Base-by-base conservation (phyloP, 2,113 vertebrate genomes). In the Dendropsophus ebraccatus region DNA sequence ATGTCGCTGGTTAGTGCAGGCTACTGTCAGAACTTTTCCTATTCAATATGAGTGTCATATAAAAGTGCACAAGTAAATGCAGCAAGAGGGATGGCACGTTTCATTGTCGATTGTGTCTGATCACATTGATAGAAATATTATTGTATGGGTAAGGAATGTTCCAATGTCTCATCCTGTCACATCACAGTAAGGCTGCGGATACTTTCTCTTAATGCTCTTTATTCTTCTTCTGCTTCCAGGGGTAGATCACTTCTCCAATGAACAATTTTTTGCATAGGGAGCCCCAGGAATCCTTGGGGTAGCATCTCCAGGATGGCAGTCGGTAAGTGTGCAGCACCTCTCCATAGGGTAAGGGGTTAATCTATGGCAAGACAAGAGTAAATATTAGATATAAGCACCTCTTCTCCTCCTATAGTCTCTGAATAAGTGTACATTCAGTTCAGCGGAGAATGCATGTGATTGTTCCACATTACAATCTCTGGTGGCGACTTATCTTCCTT, bases 231-330 rank as follows among this genome's bases (percentile, higher is more conserved):
- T 96, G 96, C 86, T 92, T 97, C 98, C 97, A 99, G 74, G 98
- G 98, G 88, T 98, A 99, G 90, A 99, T 94, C 37, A 99, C 94
- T 91, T 99, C 96, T 56, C 98, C 98, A 0, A 97, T 92, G 88
- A 99, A 97, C 72, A 99, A 95, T 82, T 98, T 99, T 91, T 96
- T 96, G 91, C 95, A 94, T 90, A 99, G 92, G 0, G 95, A 94
- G 0, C 88, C 87, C 98, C 98, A 99, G 11, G 97, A 97, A 91
- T 99, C 96, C 90, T 90, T 95, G 35, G 97, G 97, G 90, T 95
- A 97, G 87, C 96, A 97, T 92, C 96, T 96, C 89, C 95, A 96
- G 45, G 96, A 96, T 16, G 96, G 95, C 32, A 95, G 94, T 80
- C 96, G 95, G 91, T 99, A 99, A 0, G 87, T 94, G 88, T 91